Evolutionary conservation across 2,797 vertebrate species (phyloP).

Genomic region (Hydrophis major): DNA sequence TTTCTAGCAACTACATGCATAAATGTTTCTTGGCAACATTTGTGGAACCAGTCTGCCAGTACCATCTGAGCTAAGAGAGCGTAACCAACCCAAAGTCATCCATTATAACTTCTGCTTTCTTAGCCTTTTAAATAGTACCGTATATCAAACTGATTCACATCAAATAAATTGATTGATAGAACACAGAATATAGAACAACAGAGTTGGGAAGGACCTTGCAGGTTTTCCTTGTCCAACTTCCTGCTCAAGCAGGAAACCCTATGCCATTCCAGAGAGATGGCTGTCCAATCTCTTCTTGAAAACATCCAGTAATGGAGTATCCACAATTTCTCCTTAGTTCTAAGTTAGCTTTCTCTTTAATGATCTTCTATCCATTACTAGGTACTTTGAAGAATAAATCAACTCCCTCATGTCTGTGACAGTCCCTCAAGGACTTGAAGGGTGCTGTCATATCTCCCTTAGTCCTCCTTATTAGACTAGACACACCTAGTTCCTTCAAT

Average conservation of each 20-base stretch:
- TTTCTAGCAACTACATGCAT: neutral
- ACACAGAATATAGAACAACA: neutral
- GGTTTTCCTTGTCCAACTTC: neutral
- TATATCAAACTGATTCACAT: neutral
- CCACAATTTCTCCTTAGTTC: neutral
- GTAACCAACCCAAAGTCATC: neutral
- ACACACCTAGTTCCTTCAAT: neutral
- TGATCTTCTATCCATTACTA: neutral
- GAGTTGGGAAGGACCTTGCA: neutral
- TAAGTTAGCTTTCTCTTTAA: neutral
- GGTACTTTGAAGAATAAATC: neutral
- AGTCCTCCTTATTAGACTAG: neutral
- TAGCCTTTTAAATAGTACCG: neutral
- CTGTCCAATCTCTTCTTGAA: neutral
- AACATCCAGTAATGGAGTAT: neutral
- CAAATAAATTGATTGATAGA: neutral
- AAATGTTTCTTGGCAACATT: neutral
- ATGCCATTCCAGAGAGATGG: neutral
- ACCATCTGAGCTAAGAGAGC: neutral
- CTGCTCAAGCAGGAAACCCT: too few relatives aligned
- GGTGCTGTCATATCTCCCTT: neutral
- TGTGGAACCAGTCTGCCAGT: neutral
- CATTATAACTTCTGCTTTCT: neutral
- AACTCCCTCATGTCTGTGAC: neutral
- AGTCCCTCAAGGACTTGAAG: neutral